Evolutionary conservation across 2,888 invertebrate genomes (phyloP), one percentile per base, ranked within the genome.

Genomic region (Drosophila cognata): DNA sequence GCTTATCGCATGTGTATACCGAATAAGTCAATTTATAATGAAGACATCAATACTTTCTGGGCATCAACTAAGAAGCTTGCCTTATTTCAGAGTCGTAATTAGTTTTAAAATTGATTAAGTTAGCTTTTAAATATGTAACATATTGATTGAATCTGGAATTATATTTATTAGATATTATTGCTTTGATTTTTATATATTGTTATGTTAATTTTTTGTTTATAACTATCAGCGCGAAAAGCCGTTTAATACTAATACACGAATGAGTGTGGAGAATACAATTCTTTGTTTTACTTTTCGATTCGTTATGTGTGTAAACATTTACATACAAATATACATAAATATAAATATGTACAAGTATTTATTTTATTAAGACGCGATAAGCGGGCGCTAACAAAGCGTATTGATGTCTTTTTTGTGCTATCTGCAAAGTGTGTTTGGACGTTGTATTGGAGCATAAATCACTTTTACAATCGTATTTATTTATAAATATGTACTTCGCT

Each of bases 281-380:
- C 71, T 79, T 88, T 88, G 84, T 88, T 88, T 88, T 83, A 84
- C 8, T 74, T 71, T 71, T 67, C n/a, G 55, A 58, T 57, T 82
- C 50, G 50, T 61, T 38, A 58, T 70, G 66, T 57, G 62, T 50
- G 43, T 41, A 33, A 55, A 29, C 55, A 52, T 51, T 16, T 35
- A 38, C 33, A 33, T 38, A 75, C 63, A 77, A 63, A 72, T 35
- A 46, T 13, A 61, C 25, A 33, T 35, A 31, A 0, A 25, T 38
- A 41, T 43, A 31, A 46, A 38, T 43, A 51, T 52, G 16, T 36
- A 48, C 61, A 51, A 4, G 46, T 25, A 46, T 46, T 46, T 56
- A 50, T 70, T 73, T 80, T 67, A 70, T 68, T 71, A 48, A 56
- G 31, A 48, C 41, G 64, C 71, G 78, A 79, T 79, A 80, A 79